phyloP scores from a whole-genome alignment of 1,140 invertebrate genomes.

The Drosophila sturtevanti region DNA sequence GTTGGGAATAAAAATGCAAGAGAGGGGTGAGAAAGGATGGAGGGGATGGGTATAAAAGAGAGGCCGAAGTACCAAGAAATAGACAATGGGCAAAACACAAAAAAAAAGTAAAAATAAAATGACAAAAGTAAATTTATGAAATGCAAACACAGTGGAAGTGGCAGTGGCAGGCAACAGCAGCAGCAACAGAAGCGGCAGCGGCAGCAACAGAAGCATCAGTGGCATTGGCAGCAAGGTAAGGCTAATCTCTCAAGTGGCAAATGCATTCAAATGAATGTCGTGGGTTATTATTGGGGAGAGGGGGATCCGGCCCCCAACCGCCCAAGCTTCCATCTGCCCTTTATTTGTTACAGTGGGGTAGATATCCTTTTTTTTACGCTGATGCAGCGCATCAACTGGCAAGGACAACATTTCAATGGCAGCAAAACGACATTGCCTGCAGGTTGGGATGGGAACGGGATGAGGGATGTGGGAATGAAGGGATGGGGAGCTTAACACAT shows the following conservation, averaged over 20 bases:
- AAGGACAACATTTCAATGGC: conserved; percentile 74
- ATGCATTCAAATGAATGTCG: conserved; percentile 77
- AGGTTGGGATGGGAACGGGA: not conserved
- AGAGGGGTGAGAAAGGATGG: no score
- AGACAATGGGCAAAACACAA: conserved; percentile 50
- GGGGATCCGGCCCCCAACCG: not conserved
- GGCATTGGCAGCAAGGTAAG: conserved; percentile 4
- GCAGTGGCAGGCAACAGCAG: not conserved
- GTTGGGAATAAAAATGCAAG: not conserved
- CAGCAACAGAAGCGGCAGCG: no score
- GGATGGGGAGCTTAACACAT: conserved; percentile 70
- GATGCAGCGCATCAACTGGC: conserved; percentile 46
- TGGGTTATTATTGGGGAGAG: conserved; percentile 46
- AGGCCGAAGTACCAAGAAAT: conserved; percentile 51
- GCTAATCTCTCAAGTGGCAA: conserved; percentile 80
- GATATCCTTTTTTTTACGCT: conserved; percentile 25
- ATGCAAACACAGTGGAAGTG: conserved; percentile 33
- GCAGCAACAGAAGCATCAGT: not conserved
- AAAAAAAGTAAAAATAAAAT: conserved; percentile 64
- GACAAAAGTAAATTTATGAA: conserved; percentile 73
- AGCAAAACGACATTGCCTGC: conserved; percentile 38
- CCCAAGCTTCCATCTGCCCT: no score
- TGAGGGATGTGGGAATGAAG: conserved; percentile 7
- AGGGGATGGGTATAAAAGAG: conserved; percentile 18
- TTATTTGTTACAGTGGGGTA: no score